phyloP scores from a whole-genome alignment of 2,797 vertebrate genomes.

The Hybognathus amarus region DNA sequence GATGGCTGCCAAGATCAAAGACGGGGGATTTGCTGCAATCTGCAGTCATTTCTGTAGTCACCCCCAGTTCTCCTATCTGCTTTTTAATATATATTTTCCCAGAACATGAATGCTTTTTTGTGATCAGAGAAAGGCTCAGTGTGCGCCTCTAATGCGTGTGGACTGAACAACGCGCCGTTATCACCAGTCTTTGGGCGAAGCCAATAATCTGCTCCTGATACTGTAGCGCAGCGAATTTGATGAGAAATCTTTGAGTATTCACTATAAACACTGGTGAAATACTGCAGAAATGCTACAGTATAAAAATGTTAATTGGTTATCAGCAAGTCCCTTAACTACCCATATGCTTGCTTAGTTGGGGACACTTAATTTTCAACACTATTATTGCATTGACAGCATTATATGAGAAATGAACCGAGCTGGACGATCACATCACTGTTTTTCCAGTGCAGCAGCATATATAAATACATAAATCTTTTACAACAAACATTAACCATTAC shows the following conservation, averaged over 20 bases:
- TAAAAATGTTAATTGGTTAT: not conserved
- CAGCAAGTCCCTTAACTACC: too few species aligned
- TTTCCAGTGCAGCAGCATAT: too few species aligned
- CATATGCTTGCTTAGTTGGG: too few species aligned
- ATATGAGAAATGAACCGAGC: too few species aligned
- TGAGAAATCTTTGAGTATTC: not conserved
- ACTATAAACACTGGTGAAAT: not conserved
- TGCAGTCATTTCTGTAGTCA: slow-evolving; percentile 69
- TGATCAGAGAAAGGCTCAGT: slow-evolving; percentile 34
- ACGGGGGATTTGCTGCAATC: slow-evolving; percentile 74
- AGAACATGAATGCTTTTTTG: slow-evolving; percentile 37
- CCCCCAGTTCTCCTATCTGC: slow-evolving; percentile 39
- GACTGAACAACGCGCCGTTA: slow-evolving; percentile 16
- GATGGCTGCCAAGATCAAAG: slow-evolving; percentile 79
- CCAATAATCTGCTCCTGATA: slow-evolving; percentile 1
- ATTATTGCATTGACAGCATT: too few species aligned
- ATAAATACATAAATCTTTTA: too few species aligned
- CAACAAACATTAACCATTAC: too few species aligned
- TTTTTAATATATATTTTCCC: slow-evolving; percentile 26
- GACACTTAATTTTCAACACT: too few species aligned
- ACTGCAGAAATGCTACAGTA: not conserved
- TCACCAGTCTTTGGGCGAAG: not conserved
- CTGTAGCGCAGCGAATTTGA: not conserved
- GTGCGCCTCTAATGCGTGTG: slow-evolving; percentile 1
- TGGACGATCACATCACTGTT: too few species aligned